phyloP scores from a whole-genome alignment of 2,113 vertebrate genomes.

The Pachyramphus minor region DNA sequence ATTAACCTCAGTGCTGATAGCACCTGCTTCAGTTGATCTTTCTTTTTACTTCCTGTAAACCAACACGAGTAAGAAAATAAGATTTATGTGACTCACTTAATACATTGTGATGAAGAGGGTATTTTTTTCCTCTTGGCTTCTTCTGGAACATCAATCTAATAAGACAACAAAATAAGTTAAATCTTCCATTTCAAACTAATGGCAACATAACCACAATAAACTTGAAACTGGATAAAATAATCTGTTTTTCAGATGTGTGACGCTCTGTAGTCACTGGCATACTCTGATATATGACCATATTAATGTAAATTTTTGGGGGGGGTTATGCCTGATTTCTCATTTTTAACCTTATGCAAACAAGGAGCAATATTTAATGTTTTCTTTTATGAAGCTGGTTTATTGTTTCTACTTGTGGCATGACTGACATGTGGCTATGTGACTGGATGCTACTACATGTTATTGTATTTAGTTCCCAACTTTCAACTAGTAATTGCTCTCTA shows the following conservation, averaged over 20 bases:
- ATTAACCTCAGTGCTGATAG: background rate
- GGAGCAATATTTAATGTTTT: background rate
- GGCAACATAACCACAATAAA: background rate
- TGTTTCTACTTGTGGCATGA: background rate
- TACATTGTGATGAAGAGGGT: conserved; percentile 28
- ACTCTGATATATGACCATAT: background rate
- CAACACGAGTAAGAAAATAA: background rate
- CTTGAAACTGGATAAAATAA: background rate
- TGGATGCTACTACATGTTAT: background rate
- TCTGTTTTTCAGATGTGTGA: background rate
- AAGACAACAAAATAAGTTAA: background rate
- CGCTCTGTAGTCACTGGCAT: background rate
- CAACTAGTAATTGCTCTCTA: background rate
- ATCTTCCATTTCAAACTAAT: background rate
- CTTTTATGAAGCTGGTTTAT: background rate
- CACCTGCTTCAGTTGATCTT: background rate
- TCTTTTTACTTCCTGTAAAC: background rate
- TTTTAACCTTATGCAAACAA: background rate
- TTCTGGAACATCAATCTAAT: conserved; percentile 77
- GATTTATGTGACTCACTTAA: conserved; percentile 76
- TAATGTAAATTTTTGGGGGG: background rate
- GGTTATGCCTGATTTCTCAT: background rate
- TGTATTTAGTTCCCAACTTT: conserved; percentile 7
- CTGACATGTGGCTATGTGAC: background rate
- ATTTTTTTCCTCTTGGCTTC: conserved; percentile 66